phyloP scores from a whole-genome alignment of 2,113 vertebrate species.

The Lycaon pictus region DNA sequence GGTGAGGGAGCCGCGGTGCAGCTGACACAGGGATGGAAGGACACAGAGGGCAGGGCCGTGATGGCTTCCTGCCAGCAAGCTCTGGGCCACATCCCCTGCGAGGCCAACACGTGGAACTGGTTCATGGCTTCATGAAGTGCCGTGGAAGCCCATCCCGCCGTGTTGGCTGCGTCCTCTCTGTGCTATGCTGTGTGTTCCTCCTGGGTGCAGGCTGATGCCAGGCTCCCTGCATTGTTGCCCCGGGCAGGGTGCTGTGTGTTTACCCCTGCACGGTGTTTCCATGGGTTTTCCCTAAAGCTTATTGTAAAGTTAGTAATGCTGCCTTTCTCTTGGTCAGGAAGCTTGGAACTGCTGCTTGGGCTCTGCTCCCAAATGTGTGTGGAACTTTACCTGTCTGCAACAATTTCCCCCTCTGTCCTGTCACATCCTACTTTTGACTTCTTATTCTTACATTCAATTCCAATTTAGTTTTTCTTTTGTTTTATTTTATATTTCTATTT shows the following conservation, averaged over 20 bases:
- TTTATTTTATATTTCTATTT: background rate
- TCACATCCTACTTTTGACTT: background rate
- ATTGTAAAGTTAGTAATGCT: background rate
- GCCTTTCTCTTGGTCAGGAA: constrained; percentile 37
- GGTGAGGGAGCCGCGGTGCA: constrained; percentile 84
- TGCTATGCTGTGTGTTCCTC: background rate
- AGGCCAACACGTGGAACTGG: background rate
- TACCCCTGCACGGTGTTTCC: background rate
- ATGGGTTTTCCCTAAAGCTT: background rate
- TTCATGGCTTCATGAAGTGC: background rate
- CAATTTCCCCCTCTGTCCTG: background rate
- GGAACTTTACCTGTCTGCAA: background rate
- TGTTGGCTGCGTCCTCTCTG: background rate
- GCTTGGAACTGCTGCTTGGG: background rate
- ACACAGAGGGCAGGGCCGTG: background rate
- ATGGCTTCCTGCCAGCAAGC: background rate
- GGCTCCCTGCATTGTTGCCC: too few relatives aligned
- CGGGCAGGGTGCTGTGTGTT: too few relatives aligned
- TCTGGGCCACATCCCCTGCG: background rate
- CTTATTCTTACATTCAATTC: background rate
- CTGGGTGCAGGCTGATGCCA: background rate
- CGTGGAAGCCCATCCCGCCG: background rate
- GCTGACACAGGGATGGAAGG: background rate
- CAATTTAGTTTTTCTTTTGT: background rate
- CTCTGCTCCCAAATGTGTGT: background rate